Base-by-base conservation (phyloP, 2,797 vertebrate species). In the Apodemus agrarius region DNA sequence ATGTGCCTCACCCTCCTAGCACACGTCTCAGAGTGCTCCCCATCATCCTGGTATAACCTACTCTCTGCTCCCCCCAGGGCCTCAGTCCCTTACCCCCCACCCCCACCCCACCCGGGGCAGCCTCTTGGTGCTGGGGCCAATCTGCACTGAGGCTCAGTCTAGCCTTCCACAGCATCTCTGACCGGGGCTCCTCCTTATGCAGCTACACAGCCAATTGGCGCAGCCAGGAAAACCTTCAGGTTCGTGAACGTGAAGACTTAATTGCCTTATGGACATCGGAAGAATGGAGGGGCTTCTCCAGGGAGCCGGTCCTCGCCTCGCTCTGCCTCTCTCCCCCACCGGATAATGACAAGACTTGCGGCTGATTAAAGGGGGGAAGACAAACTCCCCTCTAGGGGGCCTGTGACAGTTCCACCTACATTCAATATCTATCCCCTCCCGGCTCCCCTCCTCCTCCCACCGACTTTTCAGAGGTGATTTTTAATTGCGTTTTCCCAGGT, bases 181-280 rank as follows among this genome's bases (percentile, higher is more conserved):
- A 5, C 67, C 24, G 24, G 88, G 61, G 49, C 94, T 95, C 97
- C 97, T 97, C 97, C 90, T 98, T 97, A 98, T 75, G 95, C 96
- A 98, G 98, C 97, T 40, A 57, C 95, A 97, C 97, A 94, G 97
- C 97, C 97, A 97, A 97, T 97, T 97, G 98, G 98, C 98, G 88
- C 91, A 79, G 98, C 96, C 97, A 12, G 37, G 97, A 97, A 98
- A 98, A 97, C 96, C 98, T 97, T 98, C 98, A 97, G 97, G 98
- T 98, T 97, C 94, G 96, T 85, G 93, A 97, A 97, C 67, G 97
- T 95, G 78, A 98, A 98, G 98, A 98, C 98, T 98, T 98, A 98
- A 98, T 98, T 98, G 98, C 98, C 98, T 98, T 98, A 97, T 97
- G 98, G 98, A 98, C 97, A 97, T 91, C 74, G 94, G 97, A 97